phyloP scores from a whole-genome alignment of 2,797 vertebrate genomes.

The Numenius phaeopus region DNA sequence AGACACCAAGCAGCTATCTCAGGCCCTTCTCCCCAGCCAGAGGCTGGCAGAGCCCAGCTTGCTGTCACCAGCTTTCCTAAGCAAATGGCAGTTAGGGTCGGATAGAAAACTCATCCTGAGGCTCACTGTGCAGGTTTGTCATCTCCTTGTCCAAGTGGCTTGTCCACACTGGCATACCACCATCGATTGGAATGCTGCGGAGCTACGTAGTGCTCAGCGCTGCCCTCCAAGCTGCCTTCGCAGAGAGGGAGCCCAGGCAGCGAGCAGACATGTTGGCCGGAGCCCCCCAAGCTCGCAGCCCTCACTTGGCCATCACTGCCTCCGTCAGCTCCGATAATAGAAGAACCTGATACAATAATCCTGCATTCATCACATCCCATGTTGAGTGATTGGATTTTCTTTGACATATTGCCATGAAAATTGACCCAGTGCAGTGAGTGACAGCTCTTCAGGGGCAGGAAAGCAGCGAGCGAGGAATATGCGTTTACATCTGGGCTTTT shows the following conservation, averaged over 20 bases:
- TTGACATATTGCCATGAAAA: conserved; percentile 69
- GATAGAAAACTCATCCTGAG: neutral
- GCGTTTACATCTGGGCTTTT: neutral
- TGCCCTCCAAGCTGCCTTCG: neutral
- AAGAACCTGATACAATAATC: conserved; percentile 65
- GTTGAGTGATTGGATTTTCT: conserved; percentile 70
- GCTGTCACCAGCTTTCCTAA: neutral
- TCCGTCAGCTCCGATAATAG: neutral
- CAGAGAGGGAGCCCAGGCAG: neutral
- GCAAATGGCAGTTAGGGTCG: neutral
- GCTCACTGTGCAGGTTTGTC: neutral
- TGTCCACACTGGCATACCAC: neutral
- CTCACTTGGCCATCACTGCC: neutral
- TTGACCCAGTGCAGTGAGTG: conserved; percentile 52
- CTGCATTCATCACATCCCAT: conserved; percentile 38
- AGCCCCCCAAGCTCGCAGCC: neutral
- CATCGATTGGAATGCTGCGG: rapidly evolving
- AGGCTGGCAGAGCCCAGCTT: neutral
- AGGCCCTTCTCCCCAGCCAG: neutral
- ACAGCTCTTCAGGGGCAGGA: conserved; percentile 47
- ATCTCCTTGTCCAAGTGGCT: neutral
- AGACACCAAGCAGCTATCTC: neutral
- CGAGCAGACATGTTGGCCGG: rapidly evolving
- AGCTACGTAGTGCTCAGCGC: neutral
- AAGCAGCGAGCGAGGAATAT: neutral